A percentile compares a stretch with the other conserved stretches of the same genome.
phyloP scores from a whole-genome alignment of 2,888 invertebrate genomes.

The Synanthedon myopaeformis region DNA sequence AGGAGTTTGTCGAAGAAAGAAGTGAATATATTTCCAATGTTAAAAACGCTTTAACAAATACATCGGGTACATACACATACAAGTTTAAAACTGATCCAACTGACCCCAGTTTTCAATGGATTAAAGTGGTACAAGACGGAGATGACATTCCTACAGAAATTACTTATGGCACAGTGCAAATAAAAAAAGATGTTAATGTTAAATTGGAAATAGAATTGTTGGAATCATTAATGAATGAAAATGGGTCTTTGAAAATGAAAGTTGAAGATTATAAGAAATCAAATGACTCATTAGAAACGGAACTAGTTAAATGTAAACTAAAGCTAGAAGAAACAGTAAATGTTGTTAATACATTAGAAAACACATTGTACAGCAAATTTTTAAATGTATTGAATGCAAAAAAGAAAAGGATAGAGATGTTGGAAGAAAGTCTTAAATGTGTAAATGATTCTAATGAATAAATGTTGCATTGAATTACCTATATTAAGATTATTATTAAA shows the following conservation, averaged over 20 bases:
- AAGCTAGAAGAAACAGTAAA: slow-evolving; percentile 35
- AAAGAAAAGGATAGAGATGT: slow-evolving; percentile 38
- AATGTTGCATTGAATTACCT: too few species aligned
- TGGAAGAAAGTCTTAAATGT: slow-evolving; percentile 30
- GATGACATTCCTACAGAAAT: background rate
- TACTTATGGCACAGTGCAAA: slow-evolving; percentile 3
- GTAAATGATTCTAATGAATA: background rate
- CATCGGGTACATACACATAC: slow-evolving; percentile 1
- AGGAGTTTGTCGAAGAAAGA: slow-evolving; percentile 23
- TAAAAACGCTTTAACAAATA: slow-evolving; percentile 3
- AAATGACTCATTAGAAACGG: slow-evolving; percentile 15
- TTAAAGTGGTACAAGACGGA: slow-evolving; percentile 2
- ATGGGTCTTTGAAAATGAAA: slow-evolving; percentile 17
- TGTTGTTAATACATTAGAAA: slow-evolving; percentile 32
- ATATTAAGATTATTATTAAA: too few species aligned
- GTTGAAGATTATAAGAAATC: slow-evolving; percentile 14
- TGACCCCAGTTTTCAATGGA: slow-evolving; percentile 5
- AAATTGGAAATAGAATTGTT: slow-evolving; percentile 24
- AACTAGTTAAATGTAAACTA: slow-evolving; percentile 27
- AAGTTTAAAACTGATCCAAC: slow-evolving; percentile 1
- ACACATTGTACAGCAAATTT: slow-evolving; percentile 45
- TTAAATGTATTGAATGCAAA: slow-evolving; percentile 44
- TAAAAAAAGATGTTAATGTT: slow-evolving; percentile 1
- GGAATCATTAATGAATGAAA: slow-evolving; percentile 35
- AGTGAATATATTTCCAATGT: slow-evolving; percentile 26